Evolutionary conservation across 2,888 invertebrate genomes (phyloP), one percentile per base, ranked within the genome.

Genomic region (Drosophila dives): DNA sequence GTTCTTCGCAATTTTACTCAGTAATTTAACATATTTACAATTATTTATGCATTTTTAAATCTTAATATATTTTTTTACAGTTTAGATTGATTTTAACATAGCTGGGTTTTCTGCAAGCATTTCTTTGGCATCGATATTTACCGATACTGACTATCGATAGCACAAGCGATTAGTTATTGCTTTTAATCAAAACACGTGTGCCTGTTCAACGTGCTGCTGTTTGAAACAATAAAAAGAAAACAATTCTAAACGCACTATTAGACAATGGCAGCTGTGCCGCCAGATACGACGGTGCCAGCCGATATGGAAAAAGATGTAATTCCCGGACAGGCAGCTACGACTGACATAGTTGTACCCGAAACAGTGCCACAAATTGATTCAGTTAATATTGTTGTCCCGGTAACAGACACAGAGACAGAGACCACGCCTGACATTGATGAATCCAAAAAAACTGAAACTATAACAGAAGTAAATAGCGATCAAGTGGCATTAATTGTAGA

Each of bases 121-220:
- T 29, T 32, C 5, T 5, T 32, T 38, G 3, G 23, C 2, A 26
- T 11, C n/a, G 29, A 50, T 23, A 50, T 11, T 7, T 26, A 34
- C 26, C 50, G 36, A 62, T 50, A 11, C 7, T 32, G 32, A 2
- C n/a, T 72, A 79, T 79, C 80, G 70, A 76, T 55, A 51, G 1
- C n/a, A 32, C 10, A 20, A 36, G 10, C 53, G 67, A 51, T 29
- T 45, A 42, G 7, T 36, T 58, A 23, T 7, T 42, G 29, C 40
- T 65, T 65, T n/a, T 38, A 64, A 64, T 32, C n/a, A 65, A 55
- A 78, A 75, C 84, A 84, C 84, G 84, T 84, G 84, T 79, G 72
- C n/a, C 32, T 42, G 12, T 11, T 48, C 32, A 81, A 67, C 80
- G 80, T 76, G 72, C 29, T 60, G 53, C n/a, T 64, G 36, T 56